Evolutionary conservation across 2,888 invertebrate species (phyloP).

Genomic region (Pocota personata): DNA sequence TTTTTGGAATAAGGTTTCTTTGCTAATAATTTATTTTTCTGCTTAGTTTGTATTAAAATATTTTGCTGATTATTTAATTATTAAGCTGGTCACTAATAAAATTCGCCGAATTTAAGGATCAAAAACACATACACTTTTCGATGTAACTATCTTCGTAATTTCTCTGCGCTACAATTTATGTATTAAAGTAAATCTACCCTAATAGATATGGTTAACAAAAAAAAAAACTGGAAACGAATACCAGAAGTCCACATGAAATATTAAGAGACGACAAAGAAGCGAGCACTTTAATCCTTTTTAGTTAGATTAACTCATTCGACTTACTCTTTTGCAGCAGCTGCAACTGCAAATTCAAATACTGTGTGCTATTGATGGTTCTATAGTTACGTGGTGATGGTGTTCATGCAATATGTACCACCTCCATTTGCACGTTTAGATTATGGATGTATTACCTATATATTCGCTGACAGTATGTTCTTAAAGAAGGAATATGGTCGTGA

Average conservation of each 20-base stretch:
- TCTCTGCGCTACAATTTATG: too few species aligned
- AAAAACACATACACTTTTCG: too few species aligned
- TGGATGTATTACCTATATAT: neutral
- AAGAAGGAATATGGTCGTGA: neutral
- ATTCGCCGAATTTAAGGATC: too few species aligned
- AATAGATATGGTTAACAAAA: neutral
- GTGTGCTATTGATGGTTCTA: neutral
- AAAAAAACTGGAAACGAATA: conserved; percentile 17
- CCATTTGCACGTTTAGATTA: neutral
- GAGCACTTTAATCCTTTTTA: conserved; percentile 36
- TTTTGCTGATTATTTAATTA: too few species aligned
- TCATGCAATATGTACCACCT: neutral
- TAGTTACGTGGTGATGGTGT: conserved; percentile 7
- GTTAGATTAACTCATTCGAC: conserved; percentile 30
- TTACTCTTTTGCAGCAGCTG: neutral
- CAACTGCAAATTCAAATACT: neutral
- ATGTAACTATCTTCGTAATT: too few species aligned
- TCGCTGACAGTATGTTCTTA: neutral
- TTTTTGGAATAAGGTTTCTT: too few species aligned
- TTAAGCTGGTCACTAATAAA: too few species aligned
- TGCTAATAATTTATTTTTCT: too few species aligned
- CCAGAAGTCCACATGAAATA: conserved; percentile 10
- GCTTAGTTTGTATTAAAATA: too few species aligned
- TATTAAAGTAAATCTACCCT: neutral
- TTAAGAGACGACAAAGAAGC: neutral